phyloP scores from a whole-genome alignment of 2,888 invertebrate species.

The Drosophila niveifrons region DNA sequence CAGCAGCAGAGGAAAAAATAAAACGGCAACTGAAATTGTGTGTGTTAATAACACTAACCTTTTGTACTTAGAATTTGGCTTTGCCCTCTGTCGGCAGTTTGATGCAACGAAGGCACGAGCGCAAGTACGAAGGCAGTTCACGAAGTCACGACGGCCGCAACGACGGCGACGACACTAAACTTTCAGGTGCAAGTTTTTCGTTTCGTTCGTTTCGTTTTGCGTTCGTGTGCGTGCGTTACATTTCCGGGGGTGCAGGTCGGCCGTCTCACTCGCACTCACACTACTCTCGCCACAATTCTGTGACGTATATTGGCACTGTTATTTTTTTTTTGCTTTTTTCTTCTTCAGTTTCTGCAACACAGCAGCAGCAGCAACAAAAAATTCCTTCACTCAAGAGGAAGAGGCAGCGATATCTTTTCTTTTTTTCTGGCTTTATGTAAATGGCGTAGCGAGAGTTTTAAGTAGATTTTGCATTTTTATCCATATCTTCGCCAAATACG shows the following conservation, averaged over 20 bases:
- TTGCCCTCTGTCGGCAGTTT: conserved; percentile 46
- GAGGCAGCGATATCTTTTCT: conserved; percentile 24
- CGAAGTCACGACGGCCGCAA: conserved; percentile 7
- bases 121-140: conserved; percentile 35
- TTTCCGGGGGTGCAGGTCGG: conserved; percentile 79
- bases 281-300: conserved; percentile 58
- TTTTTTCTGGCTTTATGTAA: conserved; percentile 55
- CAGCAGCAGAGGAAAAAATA: conserved; percentile 1
- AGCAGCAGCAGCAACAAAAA: conserved; percentile 65
- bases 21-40: conserved; percentile 13
- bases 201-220: conserved; percentile 41
- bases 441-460: conserved; percentile 35
- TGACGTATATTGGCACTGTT: conserved; percentile 68
- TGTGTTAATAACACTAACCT: conserved; percentile 62
- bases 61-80: conserved; percentile 55
- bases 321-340: conserved; percentile 41
- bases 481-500: conserved; percentile 10
- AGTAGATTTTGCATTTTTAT: conserved; percentile 32
- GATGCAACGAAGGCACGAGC: conserved; percentile 55
- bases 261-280: conserved; percentile 63
- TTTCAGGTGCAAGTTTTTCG: conserved; percentile 80
- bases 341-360: conserved; percentile 56
- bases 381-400: conserved; percentile 58
- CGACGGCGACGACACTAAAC: conserved; percentile 56
- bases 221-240: conserved; percentile 64